Evolutionary conservation across 2,113 vertebrate species (phyloP).

Genomic region (Lepus europaeus): DNA sequence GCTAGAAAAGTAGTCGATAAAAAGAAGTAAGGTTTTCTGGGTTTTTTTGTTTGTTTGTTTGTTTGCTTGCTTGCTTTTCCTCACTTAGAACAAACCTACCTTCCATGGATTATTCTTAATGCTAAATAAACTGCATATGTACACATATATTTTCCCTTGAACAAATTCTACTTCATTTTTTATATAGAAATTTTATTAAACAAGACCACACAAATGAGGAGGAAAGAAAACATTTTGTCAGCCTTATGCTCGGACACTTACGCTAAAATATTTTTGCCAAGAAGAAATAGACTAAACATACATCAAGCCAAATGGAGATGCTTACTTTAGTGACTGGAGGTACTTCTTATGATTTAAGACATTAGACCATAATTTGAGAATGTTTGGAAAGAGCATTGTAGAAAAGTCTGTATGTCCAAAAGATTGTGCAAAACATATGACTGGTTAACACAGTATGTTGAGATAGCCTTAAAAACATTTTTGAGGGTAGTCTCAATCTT

Average conservation of each 20-base stretch:
- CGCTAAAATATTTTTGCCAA: conserved; percentile 86
- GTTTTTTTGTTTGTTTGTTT: no score
- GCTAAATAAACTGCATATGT: conserved; percentile 76
- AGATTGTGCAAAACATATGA: background rate
- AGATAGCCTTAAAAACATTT: conserved; percentile 36
- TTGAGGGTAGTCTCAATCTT: background rate
- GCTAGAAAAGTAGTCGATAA: background rate
- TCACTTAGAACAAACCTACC: conserved; percentile 69
- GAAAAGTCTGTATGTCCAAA: background rate
- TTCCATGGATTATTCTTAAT: conserved; percentile 79
- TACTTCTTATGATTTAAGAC: conserved; percentile 84
- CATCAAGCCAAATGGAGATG: conserved; percentile 87
- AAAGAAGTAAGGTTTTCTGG: background rate
- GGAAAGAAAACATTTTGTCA: conserved; percentile 89
- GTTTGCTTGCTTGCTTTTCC: conserved; percentile 54
- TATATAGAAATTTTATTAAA: conserved; percentile 79
- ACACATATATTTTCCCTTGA: conserved; percentile 81
- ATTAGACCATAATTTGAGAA: conserved; percentile 79
- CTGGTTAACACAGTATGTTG: background rate
- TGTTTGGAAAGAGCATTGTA: conserved; percentile 73
- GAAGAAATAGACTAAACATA: conserved; percentile 90
- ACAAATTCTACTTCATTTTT: conserved; percentile 79
- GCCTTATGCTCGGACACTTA: conserved; percentile 85
- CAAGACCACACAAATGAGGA: conserved; percentile 88
- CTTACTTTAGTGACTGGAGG: conserved; percentile 84